Evolutionary conservation across 2,888 invertebrate genomes (phyloP).

Genomic region (Neoascia interrupta): DNA sequence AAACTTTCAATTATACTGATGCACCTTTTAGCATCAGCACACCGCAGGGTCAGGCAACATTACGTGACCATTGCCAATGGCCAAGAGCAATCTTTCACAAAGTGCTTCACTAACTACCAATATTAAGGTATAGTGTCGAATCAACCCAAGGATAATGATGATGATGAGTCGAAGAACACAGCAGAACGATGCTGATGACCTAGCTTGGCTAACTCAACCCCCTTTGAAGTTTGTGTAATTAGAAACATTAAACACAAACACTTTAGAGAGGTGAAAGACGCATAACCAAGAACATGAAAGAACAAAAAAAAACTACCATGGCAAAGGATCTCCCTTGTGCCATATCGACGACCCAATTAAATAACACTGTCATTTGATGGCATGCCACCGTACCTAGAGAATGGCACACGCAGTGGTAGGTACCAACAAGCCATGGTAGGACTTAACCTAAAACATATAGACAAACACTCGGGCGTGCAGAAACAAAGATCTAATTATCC

Average conservation of each 20-base stretch:
- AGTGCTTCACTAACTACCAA: conserved; percentile 36
- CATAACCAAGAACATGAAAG: conserved; percentile 56
- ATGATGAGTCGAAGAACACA: conserved; percentile 17
- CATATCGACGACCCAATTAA: conserved; percentile 47
- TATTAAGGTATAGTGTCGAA: conserved; percentile 5
- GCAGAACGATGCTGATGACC: conserved; percentile 44
- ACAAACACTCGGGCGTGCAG: conserved; percentile 47
- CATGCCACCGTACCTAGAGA: conserved; percentile 55
- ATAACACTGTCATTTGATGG: conserved; percentile 64
- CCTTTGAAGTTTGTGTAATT: conserved; percentile 26
- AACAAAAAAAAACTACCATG: conserved; percentile 2
- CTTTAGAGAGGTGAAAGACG: conserved; percentile 63
- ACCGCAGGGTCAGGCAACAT: conserved; percentile 9
- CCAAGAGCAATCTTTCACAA: conserved; percentile 28
- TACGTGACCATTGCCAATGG: conserved; percentile 40
- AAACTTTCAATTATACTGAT: conserved; percentile 50
- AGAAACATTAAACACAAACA: conserved; percentile 60
- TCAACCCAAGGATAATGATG: conserved; percentile 35
- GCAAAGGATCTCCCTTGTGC: conserved; percentile 12
- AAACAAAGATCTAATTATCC: conserved; percentile 70
- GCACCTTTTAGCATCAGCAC: conserved; percentile 10
- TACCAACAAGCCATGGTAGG: conserved; percentile 37
- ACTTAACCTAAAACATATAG: conserved; percentile 18
- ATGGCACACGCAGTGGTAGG: conserved; percentile 59
- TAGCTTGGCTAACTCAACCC: conserved; percentile 8